These are phyloP conservation scores for Drosophila sturtevanti DNA, from an alignment of 1,140 invertebrate genomes.

Conservation along the genomic window DNA sequence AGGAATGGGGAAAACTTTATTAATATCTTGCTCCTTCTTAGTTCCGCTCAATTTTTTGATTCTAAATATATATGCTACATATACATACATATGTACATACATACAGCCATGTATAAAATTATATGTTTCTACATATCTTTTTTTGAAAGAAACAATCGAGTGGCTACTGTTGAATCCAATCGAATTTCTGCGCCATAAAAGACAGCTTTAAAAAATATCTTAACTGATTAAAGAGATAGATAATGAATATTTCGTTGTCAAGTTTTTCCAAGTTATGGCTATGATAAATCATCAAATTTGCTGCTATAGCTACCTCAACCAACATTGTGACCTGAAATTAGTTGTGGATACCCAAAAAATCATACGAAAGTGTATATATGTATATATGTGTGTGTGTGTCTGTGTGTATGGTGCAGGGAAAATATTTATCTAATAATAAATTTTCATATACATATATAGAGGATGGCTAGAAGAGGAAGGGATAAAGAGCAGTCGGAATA, in stretches of 20 bases:
- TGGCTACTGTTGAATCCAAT: not conserved
- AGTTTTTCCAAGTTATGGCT: not conserved
- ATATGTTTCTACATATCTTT: not conserved
- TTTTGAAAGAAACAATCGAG: not conserved
- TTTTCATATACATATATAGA: not conserved
- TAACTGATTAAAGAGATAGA: not conserved
- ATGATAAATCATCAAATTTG: not conserved
- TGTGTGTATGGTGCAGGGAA: not conserved
- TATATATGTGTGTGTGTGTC: not conserved
- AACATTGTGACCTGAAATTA: not conserved
- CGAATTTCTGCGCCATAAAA: not conserved
- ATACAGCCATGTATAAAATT: too few species aligned
- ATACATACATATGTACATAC: too few species aligned
- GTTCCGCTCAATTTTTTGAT: too few species aligned
- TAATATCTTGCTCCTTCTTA: too few species aligned
- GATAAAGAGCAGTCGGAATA: not conserved
- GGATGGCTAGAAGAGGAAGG: not conserved
- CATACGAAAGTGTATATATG: not conserved
- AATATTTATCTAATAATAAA: conserved; percentile 10
- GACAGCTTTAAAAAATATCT: not conserved
- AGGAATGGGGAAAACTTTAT: too few species aligned
- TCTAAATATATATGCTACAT: too few species aligned
- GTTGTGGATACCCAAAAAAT: not conserved
- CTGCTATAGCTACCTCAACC: not conserved
- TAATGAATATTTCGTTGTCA: not conserved